Percentiles rank a stretch among this genome's conserved stretches.
phyloP scores from a whole-genome alignment of 92 coral and sea anemone species.

The Parazoanthus swiftii region DNA sequence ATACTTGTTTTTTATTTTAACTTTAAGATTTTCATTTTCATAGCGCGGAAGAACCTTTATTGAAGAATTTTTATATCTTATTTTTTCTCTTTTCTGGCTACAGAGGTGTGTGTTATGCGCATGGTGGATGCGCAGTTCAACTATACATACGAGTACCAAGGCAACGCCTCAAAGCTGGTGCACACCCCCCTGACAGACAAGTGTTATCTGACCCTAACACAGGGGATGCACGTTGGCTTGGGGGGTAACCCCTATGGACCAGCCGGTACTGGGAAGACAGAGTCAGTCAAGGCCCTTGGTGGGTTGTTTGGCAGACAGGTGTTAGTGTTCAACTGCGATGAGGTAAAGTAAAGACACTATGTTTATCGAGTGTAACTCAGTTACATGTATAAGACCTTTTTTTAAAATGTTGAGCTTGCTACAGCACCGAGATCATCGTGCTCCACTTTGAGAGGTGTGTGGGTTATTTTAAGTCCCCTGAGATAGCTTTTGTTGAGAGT shows the following conservation, averaged over 20 bases:
- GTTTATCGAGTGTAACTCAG: too few relatives aligned
- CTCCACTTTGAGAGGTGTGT: too few relatives aligned
- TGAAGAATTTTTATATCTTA: not conserved
- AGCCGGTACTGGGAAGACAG: conserved; percentile 99
- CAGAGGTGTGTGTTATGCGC: conserved; percentile 83
- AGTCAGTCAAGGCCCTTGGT: conserved; percentile 97
- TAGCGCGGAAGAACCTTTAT: too few relatives aligned
- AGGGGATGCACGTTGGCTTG: conserved; percentile 99
- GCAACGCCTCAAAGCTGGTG: conserved; percentile 95
- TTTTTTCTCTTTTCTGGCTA: not conserved
- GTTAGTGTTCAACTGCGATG: conserved; percentile 95
- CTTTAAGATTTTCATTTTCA: too few relatives aligned
- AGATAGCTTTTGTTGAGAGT: too few relatives aligned
- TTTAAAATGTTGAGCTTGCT: not conserved
- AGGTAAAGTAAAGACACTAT: conserved; percentile 57
- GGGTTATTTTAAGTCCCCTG: too few relatives aligned
- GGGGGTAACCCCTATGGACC: conserved; percentile 99
- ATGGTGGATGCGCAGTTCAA: conserved; percentile 97
- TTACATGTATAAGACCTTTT: too few relatives aligned
- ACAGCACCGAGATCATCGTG: too few relatives aligned
- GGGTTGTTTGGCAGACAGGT: conserved; percentile 98
- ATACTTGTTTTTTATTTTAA: too few relatives aligned
- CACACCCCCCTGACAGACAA: conserved; percentile 99
- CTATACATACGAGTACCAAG: conserved; percentile 97
- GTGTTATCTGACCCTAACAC: conserved; percentile 98